Conservation (phyloP, 2,113 vertebrate species). For the Pteropus alecto region DNA sequence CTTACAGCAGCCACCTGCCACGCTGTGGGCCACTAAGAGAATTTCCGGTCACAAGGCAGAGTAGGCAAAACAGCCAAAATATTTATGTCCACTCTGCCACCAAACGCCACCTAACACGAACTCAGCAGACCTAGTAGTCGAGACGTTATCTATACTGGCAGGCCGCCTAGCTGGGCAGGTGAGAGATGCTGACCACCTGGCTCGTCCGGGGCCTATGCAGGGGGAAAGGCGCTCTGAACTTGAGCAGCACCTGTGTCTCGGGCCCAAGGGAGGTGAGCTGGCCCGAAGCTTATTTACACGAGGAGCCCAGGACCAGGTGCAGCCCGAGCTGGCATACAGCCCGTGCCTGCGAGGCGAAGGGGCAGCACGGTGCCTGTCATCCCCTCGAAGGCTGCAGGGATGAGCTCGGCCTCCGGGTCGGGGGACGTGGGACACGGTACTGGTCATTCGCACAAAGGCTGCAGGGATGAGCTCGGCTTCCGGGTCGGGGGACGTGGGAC, state of each 20-base stretch:
- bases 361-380: neutral
- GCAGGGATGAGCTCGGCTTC: neutral
- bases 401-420: neutral
- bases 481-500: neutral
- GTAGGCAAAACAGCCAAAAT: neutral
- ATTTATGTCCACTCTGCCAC: neutral
- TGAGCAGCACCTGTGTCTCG: neutral
- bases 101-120: neutral
- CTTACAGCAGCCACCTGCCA: neutral
- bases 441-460: neutral
- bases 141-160: rapidly evolving
- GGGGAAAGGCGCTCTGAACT: neutral
- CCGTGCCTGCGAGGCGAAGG: rapidly evolving
- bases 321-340: neutral
- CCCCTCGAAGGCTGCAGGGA: neutral
- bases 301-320: neutral
- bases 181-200: neutral
- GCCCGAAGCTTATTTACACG: rapidly evolving
- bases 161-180: neutral
- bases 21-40: neutral
- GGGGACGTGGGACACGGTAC: too few relatives aligned
- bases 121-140: rapidly evolving
- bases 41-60: neutral
- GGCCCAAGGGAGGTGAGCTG: neutral
- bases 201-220: neutral